Conservation (phyloP, 2,888 invertebrate genomes). For the Lasioglossum oenotherae region DNA sequence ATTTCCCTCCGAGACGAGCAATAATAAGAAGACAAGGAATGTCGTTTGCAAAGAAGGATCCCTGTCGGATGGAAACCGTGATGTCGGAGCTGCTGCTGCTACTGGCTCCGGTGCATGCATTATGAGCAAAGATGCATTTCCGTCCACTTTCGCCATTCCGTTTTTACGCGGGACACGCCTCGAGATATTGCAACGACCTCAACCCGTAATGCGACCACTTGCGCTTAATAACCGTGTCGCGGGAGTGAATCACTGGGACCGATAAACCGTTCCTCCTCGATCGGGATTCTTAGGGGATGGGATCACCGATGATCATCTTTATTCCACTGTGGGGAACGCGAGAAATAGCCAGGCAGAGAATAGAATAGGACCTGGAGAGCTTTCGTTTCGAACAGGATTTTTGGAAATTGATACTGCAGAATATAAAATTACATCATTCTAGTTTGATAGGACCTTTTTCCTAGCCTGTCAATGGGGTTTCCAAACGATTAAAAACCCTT, state of each 20-base stretch:
- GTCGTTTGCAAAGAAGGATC: conserved; percentile 37
- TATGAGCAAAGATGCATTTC: conserved; percentile 53
- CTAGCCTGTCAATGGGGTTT: no score
- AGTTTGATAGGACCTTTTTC: no score
- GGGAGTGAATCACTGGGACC: background rate
- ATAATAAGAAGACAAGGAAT: conserved; percentile 47
- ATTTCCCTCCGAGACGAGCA: conserved; percentile 27
- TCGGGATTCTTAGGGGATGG: conserved; percentile 1
- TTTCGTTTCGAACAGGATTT: background rate
- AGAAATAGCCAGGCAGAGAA: no score
- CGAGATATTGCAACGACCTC: conserved; percentile 20
- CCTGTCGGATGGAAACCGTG: conserved; percentile 7
- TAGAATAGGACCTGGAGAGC: no score
- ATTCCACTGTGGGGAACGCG: no score
- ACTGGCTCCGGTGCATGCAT: conserved; percentile 51
- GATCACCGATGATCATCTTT: background rate
- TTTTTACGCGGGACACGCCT: conserved; percentile 32
- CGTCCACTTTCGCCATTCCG: conserved; percentile 44
- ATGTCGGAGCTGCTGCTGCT: background rate
- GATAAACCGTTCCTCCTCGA: background rate
- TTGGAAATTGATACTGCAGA: background rate
- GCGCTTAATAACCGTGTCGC: conserved; percentile 39
- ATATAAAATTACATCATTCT: no score
- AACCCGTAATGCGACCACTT: conserved; percentile 20
- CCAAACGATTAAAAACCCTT: no score